These are phyloP conservation scores for Drosophila leonis DNA, from an alignment of 2,888 invertebrate species.

Conservation along the genomic window DNA sequence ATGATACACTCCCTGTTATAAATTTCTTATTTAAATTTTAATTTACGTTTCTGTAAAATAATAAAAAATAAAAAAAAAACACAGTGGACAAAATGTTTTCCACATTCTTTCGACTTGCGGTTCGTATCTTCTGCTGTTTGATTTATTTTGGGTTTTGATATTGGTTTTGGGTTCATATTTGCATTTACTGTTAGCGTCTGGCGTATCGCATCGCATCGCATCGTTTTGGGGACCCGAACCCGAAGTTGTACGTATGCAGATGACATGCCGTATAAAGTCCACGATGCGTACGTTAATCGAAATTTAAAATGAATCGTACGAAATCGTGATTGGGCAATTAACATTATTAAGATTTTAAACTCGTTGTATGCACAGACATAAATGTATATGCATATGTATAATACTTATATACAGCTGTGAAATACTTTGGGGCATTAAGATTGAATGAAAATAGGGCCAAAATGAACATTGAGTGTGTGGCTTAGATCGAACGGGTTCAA, in stretches of 20 bases:
- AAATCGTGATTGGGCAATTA: constrained; percentile 72
- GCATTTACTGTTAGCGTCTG: constrained; percentile 59
- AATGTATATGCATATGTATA: not conserved
- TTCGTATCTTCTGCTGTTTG: constrained; percentile 22
- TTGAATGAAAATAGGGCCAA: constrained; percentile 29
- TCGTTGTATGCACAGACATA: constrained; percentile 22
- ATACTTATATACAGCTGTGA: constrained; percentile 11
- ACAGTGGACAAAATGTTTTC: constrained; percentile 15
- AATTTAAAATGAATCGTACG: constrained; percentile 61
- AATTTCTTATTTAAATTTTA: not conserved
- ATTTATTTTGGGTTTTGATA: constrained; percentile 8
- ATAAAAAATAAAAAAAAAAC: not conserved
- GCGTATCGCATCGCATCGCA: constrained; percentile 37
- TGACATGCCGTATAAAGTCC: constrained; percentile 31
- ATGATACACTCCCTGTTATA: not conserved
- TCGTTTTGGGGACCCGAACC: constrained; percentile 24
- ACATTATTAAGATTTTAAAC: constrained; percentile 67
- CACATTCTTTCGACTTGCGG: constrained; percentile 29
- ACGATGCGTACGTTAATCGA: constrained; percentile 57
- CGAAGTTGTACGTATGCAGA: constrained; percentile 18
- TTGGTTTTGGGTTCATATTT: constrained; percentile 48
- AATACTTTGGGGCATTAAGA: constrained; percentile 21
- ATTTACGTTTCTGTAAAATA: constrained; percentile 1
- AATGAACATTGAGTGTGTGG: constrained; percentile 8
- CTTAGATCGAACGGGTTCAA: constrained; percentile 10